Conservation (phyloP, 2,888 invertebrate genomes). For the Noctua pronuba region DNA sequence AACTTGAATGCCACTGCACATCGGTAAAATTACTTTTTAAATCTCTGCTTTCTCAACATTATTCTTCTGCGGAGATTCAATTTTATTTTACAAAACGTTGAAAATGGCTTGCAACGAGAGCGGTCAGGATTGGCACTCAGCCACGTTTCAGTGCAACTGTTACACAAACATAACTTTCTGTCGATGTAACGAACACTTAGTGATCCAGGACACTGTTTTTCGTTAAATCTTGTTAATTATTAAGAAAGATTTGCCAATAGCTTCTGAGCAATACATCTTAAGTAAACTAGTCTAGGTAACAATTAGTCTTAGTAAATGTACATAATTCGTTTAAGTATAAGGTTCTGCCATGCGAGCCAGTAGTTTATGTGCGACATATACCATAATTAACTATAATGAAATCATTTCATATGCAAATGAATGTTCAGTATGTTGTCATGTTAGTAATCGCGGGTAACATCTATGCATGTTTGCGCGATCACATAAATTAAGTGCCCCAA, state of each 20-base stretch:
- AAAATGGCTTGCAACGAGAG: constrained; percentile 32
- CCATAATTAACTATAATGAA: constrained; percentile 44
- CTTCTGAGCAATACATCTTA: not conserved
- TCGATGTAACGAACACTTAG: constrained; percentile 27
- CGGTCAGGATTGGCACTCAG: constrained; percentile 54
- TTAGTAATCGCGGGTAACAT: constrained; percentile 44
- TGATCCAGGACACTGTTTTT: constrained; percentile 18
- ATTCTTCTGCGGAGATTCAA: constrained; percentile 42
- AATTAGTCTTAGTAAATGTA: not conserved
- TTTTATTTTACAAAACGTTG: constrained; percentile 51
- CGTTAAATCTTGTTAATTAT: not conserved
- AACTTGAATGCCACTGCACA: constrained; percentile 35
- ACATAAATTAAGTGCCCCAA: constrained; percentile 47
- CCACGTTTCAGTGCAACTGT: constrained; percentile 52
- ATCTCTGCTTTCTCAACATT: constrained; percentile 38
- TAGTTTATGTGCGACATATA: constrained; percentile 17
- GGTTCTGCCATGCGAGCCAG: not conserved
- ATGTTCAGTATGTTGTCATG: constrained; percentile 45
- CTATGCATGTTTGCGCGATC: constrained; percentile 48
- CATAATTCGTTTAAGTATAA: not conserved
- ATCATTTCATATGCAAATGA: constrained; percentile 51
- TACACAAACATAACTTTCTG: constrained; percentile 36
- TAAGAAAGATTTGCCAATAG: not conserved
- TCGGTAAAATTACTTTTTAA: constrained; percentile 46
- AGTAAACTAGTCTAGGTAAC: too few species aligned